A percentile compares a stretch with the other conserved stretches of the same genome.
Conservation (phyloP, 2,113 vertebrate genomes). For the Gila orcuttii region DNA sequence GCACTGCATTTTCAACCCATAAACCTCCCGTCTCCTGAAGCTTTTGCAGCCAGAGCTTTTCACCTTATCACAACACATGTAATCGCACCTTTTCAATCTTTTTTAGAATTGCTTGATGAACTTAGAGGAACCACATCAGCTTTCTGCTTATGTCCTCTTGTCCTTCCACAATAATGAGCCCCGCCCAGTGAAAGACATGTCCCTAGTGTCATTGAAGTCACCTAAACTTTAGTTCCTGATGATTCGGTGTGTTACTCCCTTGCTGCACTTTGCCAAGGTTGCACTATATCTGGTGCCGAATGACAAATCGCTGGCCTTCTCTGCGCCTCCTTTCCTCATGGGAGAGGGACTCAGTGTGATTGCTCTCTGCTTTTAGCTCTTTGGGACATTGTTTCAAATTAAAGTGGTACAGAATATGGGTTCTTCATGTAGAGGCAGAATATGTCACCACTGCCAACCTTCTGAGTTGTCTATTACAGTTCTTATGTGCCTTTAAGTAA, state of each 20-base stretch:
- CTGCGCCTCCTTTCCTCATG: constrained; percentile 49
- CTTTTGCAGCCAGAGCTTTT: constrained; percentile 1
- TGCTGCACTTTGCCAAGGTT: constrained; percentile 63
- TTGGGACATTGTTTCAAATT: constrained; percentile 63
- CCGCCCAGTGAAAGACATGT: constrained; percentile 40
- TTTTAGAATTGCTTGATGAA: neutral
- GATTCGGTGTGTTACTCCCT: constrained; percentile 59
- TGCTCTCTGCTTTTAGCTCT: constrained; percentile 53
- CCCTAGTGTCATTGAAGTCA: constrained; percentile 58
- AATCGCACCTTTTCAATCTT: neutral
- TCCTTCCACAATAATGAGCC: constrained; percentile 57
- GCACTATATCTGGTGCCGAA: constrained; percentile 62
- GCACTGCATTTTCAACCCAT: constrained; percentile 3
- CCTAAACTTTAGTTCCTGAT: constrained; percentile 62
- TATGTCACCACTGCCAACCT: constrained; percentile 40
- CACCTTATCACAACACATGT: constrained; percentile 23
- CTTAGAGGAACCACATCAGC: neutral
- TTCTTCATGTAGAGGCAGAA: constrained; percentile 46
- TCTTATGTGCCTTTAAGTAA: constrained; percentile 5
- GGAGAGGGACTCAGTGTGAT: constrained; percentile 54
- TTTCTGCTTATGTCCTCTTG: constrained; percentile 51
- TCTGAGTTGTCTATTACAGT: neutral
- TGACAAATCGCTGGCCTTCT: constrained; percentile 62
- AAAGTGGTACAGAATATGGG: constrained; percentile 53
- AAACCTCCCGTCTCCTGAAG: constrained; percentile 2